phyloP scores from a whole-genome alignment of 2,888 invertebrate species.

The Tipula vernalis region DNA sequence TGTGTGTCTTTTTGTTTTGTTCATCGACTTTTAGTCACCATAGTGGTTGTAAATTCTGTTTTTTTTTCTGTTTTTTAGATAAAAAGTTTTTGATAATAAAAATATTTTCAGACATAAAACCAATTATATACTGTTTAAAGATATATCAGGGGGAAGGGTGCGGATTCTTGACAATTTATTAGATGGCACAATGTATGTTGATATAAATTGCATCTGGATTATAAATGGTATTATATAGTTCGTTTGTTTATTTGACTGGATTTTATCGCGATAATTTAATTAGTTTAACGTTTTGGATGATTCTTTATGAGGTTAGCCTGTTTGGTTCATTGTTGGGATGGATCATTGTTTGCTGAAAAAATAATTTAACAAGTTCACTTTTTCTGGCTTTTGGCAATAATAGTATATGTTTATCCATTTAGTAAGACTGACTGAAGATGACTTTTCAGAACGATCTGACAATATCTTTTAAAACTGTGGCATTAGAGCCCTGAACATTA shows the following conservation, averaged over 20 bases:
- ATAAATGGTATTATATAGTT: background rate
- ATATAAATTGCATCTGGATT: background rate
- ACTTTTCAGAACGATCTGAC: too few species aligned
- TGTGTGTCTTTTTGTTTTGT: background rate
- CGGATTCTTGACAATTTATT: background rate
- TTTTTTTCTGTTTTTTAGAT: background rate
- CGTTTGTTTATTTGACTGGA: background rate
- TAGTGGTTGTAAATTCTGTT: background rate
- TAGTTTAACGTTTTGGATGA: background rate
- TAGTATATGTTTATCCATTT: too few species aligned
- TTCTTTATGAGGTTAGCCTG: background rate
- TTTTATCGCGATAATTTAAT: background rate
- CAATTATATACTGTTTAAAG: background rate
- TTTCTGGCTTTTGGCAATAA: too few species aligned
- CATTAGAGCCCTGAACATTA: too few species aligned
- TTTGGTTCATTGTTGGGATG: too few species aligned
- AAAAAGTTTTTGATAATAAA: background rate
- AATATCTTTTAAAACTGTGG: too few species aligned
- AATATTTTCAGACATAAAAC: constrained; percentile 4
- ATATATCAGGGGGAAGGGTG: background rate
- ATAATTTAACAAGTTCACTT: too few species aligned
- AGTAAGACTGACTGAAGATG: too few species aligned
- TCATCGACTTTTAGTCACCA: constrained; percentile 4
- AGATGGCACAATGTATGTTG: background rate
- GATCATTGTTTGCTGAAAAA: too few species aligned